phyloP scores from a whole-genome alignment of 2,797 vertebrate species.

The Alcedo atthis region DNA sequence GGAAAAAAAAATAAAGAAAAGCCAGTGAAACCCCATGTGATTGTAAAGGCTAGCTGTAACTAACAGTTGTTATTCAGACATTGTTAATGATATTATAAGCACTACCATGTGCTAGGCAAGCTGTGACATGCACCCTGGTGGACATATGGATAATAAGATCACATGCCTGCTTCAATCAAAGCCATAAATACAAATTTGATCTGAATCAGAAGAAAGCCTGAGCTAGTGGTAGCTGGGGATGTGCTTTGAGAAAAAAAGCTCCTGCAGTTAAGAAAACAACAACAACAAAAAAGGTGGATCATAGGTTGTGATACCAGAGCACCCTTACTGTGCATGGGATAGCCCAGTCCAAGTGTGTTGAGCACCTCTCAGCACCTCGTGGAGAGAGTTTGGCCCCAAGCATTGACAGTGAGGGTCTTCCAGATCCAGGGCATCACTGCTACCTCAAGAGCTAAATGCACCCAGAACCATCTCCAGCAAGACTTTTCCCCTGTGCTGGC shows the following conservation, averaged over 20 bases:
- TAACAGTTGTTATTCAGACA: constrained; percentile 69
- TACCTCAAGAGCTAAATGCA: background rate
- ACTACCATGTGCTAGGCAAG: constrained; percentile 72
- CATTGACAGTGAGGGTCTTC: background rate
- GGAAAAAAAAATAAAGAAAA: constrained; percentile 24
- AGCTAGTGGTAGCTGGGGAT: background rate
- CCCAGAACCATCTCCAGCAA: background rate
- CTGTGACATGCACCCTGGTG: constrained; percentile 62
- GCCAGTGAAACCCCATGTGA: background rate
- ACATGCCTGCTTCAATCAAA: constrained; percentile 66
- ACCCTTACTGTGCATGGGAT: background rate
- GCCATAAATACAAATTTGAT: constrained; percentile 46
- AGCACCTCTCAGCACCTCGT: background rate
- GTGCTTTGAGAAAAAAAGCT: background rate
- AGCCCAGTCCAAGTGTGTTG: background rate
- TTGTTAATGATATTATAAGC: constrained; percentile 71
- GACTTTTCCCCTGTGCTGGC: background rate
- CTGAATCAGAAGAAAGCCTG: constrained; percentile 45
- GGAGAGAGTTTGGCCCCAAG: background rate
- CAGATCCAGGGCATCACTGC: background rate
- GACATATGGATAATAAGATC: constrained; percentile 74
- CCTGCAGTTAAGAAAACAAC: background rate
- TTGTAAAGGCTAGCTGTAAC: constrained; percentile 54
- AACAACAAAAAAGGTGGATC: background rate
- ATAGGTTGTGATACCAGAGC: background rate